Conservation (phyloP, 1,140 invertebrate species). For the Rhynchophorus ferrugineus region DNA sequence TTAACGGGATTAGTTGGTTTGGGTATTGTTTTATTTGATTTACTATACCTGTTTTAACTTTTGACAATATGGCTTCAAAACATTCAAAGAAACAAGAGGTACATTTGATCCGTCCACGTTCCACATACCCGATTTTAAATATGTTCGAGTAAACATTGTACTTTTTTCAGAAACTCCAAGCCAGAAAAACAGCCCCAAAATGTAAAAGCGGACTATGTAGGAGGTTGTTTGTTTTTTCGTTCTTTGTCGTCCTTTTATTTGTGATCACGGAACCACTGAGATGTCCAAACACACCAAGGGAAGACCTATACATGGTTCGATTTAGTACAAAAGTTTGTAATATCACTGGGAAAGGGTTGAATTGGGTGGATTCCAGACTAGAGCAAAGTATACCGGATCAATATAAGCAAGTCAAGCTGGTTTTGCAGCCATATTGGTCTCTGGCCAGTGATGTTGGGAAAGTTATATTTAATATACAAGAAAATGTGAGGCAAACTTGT, state of each 20-base stretch:
- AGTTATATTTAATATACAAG: constrained; percentile 48
- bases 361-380: constrained; percentile 38
- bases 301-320: constrained; percentile 11
- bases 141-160: no score
- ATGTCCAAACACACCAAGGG: constrained; percentile 3
- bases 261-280: constrained; percentile 13
- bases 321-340: constrained; percentile 12
- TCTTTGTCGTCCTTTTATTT: constrained; percentile 18
- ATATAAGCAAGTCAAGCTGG: constrained; percentile 41
- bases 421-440: constrained; percentile 54
- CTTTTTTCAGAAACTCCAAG: constrained; percentile 32
- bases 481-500: constrained; percentile 44
- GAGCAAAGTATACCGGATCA: constrained; percentile 60
- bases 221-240: constrained; percentile 8
- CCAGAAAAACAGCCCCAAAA: constrained; percentile 13
- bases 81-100: constrained; percentile 11
- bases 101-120: neutral
- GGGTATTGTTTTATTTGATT: no score
- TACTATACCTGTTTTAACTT: no score
- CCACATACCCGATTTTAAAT: constrained; percentile 2
- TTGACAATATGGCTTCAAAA: constrained; percentile 13
- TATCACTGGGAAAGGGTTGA: constrained; percentile 40
- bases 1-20: no score
- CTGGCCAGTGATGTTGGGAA: constrained; percentile 50
- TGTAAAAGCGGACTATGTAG: constrained; percentile 25